Conservation (phyloP, 2,113 vertebrate genomes). For the Hydrochoerus hydrochaeris region DNA sequence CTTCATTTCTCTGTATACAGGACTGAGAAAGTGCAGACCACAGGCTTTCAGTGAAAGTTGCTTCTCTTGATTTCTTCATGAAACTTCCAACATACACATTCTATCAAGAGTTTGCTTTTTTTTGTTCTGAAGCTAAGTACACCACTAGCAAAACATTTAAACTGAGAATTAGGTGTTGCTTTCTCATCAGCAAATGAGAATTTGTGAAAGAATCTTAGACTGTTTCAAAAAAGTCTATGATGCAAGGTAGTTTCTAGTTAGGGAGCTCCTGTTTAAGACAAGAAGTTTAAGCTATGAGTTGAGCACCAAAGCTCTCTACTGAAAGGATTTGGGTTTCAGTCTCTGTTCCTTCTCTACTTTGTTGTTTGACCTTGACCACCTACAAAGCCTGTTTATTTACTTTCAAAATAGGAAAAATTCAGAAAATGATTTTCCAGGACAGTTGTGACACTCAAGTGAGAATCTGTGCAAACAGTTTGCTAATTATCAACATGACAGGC, state of each 20-base stretch:
- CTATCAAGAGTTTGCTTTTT: constrained; percentile 31
- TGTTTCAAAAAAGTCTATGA: neutral
- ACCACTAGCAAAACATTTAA: neutral
- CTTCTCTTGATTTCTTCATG: constrained; percentile 19
- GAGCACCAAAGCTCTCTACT: neutral
- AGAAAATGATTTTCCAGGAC: neutral
- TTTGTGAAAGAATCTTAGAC: neutral
- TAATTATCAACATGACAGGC: neutral
- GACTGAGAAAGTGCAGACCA: neutral
- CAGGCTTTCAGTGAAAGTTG: neutral
- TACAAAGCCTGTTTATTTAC: neutral
- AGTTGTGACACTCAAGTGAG: neutral
- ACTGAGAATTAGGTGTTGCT: neutral
- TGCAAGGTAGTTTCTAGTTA: neutral
- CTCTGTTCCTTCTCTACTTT: neutral
- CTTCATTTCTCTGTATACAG: neutral
- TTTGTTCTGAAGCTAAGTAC: neutral
- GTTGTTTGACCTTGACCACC: neutral
- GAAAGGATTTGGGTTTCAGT: neutral
- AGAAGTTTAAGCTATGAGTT: neutral
- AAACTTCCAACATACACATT: constrained; percentile 24
- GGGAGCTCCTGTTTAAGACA: neutral
- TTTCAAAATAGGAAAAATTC: constrained; percentile 8
- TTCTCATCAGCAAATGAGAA: neutral
- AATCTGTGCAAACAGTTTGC: neutral